Evolutionary conservation across 2,888 invertebrate species (phyloP), one percentile per base, ranked within the genome.

Genomic region (Aphodius sticticus): DNA sequence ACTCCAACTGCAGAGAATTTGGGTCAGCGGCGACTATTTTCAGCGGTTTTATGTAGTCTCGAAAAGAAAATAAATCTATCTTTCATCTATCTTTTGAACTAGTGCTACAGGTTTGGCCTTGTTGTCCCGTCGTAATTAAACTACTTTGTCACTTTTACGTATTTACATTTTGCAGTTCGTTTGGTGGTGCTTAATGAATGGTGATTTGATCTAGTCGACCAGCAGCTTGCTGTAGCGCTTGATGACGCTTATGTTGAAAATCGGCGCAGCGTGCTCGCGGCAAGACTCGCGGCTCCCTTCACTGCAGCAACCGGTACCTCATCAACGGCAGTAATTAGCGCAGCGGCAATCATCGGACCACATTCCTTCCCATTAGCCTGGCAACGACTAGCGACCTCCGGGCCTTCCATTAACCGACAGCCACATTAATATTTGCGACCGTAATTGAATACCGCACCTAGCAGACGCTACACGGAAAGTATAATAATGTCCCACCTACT

Each of bases 241-340:
- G 53, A 53, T 53, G 53, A 12, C 53, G 53, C 53, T 53, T 53
- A 53, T 12, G 53, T 53, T 12, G 53, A 53, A 53, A 9, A 53
- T 53, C 53, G 53, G 53, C 53, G 53, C 53, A 53, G 7, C 7
- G 12, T 76, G 79, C 79, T 78, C 78, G 70, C 75, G 69, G 82
- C 79, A 79, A 76, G 76, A 77, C 83, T 83, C 81, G 82, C 82
- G 81, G 83, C 83, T 82, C 83, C 84, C 83, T 83, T 84, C 53
- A 53, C 83, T 37, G 83, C 81, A 81, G 82, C 83, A 82, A 81
- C 83, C 84, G 78, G 83, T 81, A 83, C 82, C 83, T 84, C 84
- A 84, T 84, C 84, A 84, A 81, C 81, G 79, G 83, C 82, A 70
- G 83, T 84, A 85, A 85, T 85, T 85, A 84, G 84, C 83, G 71